Percentiles rank a stretch among this genome's conserved stretches.
Evolutionary conservation across 2,113 vertebrate species (phyloP).

Genomic region (Scytalopus superciliaris): DNA sequence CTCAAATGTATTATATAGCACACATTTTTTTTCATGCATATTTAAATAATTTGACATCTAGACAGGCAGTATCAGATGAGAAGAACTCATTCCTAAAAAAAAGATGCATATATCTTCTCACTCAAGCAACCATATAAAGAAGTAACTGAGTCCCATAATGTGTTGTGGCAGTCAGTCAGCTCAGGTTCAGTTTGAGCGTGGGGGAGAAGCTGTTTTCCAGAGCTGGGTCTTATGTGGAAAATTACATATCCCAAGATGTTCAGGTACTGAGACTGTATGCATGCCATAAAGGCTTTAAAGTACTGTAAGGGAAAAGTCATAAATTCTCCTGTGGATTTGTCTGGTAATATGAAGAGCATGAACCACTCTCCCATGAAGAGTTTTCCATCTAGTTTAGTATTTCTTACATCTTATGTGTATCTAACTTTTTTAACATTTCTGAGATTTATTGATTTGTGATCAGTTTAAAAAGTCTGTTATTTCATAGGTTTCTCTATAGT

Average conservation of each 20-base stretch:
- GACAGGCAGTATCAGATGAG: background rate
- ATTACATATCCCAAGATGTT: background rate
- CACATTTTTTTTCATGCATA: rapidly evolving
- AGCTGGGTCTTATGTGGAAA: background rate
- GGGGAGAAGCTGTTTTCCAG: background rate
- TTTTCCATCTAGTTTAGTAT: background rate
- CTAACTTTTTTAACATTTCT: background rate
- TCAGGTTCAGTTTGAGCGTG: background rate
- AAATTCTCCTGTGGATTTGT: background rate
- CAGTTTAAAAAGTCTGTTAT: background rate
- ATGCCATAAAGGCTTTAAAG: background rate
- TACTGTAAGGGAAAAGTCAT: background rate
- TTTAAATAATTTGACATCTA: background rate
- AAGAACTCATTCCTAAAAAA: background rate
- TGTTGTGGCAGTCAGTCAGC: background rate
- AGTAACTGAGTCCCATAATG: background rate
- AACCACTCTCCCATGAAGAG: background rate
- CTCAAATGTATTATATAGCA: background rate
- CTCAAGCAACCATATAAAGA: background rate
- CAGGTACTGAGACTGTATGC: background rate
- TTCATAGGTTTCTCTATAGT: background rate
- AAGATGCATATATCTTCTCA: background rate
- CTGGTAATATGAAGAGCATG: background rate
- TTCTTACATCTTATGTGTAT: background rate
- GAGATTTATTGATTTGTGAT: background rate